phyloP scores from a whole-genome alignment of 2,113 vertebrate species.

The Dicentrarchus labrax region DNA sequence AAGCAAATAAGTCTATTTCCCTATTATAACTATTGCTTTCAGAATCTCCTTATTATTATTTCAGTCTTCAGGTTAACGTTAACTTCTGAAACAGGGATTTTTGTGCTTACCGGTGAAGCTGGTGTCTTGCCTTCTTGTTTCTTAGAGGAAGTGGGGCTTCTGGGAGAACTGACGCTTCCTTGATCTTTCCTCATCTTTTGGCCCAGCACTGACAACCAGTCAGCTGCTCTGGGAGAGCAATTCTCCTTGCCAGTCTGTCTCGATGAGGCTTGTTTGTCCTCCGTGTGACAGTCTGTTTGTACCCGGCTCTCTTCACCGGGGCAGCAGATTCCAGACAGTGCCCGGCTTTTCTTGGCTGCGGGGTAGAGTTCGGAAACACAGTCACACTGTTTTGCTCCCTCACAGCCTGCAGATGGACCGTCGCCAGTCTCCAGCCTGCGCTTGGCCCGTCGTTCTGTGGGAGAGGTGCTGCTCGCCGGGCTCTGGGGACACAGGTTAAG shows the following conservation, averaged over 20 bases:
- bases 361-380: conserved; percentile 88
- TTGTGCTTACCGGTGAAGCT: conserved; percentile 77
- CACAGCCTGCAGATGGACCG: conserved; percentile 75
- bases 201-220: conserved; percentile 92
- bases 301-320: conserved; percentile 52
- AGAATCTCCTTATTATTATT: too few relatives aligned
- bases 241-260: conserved; percentile 90
- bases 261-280: conserved; percentile 44
- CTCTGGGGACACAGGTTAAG: conserved; percentile 87
- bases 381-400: conserved; percentile 78
- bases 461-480: conserved; percentile 43
- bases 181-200: conserved; percentile 85
- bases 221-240: conserved; percentile 83
- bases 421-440: conserved; percentile 89
- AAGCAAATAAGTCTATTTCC: not conserved
- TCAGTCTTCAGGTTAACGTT: too few relatives aligned
- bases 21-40: too few relatives aligned
- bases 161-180: conserved; percentile 59
- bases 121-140: conserved; percentile 81
- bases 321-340: conserved; percentile 81
- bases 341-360: conserved; percentile 81
- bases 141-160: conserved; percentile 78
- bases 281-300: conserved; percentile 40
- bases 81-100: not conserved
- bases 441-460: conserved; percentile 87